Conservation (phyloP, 2,797 vertebrate species). For the Neomorphus geoffroyi region DNA sequence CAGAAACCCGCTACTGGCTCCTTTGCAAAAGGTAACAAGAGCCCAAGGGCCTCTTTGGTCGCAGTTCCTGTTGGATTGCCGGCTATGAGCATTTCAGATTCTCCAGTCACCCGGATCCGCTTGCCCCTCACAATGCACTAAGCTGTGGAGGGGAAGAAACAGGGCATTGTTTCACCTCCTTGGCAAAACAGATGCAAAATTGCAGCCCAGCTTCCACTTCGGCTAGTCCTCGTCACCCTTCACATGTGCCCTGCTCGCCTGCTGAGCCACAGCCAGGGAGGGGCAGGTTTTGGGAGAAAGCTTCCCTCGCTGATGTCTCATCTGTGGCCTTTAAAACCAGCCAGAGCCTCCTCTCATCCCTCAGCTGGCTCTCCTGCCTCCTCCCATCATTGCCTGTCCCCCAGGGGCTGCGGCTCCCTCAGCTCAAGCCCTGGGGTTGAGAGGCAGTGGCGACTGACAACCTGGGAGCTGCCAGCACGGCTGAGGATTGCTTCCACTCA, state of each 20-base stretch:
- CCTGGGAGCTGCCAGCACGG: not conserved
- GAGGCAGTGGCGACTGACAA: not conserved
- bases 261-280: not conserved
- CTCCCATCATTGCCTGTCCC: not conserved
- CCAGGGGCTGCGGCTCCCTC: not conserved
- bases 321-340: not conserved
- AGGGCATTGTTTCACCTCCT: not conserved
- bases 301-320: slow-evolving; percentile 14
- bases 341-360: not conserved
- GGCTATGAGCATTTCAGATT: not conserved
- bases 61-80: not conserved
- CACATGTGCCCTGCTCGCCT: rapidly evolving
- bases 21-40: not conserved
- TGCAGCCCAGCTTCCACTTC: not conserved
- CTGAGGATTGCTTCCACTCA: not conserved
- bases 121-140: not conserved
- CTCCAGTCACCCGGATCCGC: not conserved
- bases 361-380: not conserved
- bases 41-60: not conserved
- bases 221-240: not conserved
- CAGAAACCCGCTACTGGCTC: not conserved
- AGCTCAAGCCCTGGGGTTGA: not conserved
- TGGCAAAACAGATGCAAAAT: not conserved
- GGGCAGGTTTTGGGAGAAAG: not conserved
- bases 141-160: not conserved